phyloP scores from a whole-genome alignment of 2,888 invertebrate genomes.

The Sminthurides aquaticus region DNA sequence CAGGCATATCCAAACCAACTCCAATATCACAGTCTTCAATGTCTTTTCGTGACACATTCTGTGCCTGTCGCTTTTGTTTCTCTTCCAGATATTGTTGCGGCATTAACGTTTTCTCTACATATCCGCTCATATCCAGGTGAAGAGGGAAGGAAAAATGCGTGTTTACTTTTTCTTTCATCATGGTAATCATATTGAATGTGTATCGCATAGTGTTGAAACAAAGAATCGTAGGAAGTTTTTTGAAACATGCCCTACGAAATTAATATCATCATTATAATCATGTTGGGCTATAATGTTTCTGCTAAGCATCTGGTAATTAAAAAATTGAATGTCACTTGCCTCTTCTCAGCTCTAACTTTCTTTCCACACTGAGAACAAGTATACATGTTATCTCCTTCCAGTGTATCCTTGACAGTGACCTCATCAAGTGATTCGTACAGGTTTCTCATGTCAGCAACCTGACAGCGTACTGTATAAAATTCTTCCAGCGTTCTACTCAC shows the following conservation, averaged over 20 bases:
- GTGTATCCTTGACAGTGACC: conserved; percentile 92
- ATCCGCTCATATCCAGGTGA: conserved; percentile 85
- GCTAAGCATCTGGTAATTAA: too few species aligned
- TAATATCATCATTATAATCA: background rate
- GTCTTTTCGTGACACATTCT: background rate
- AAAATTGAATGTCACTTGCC: conserved; percentile 49
- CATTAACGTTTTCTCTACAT: conserved; percentile 88
- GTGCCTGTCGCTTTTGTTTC: conserved; percentile 26
- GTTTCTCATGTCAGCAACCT: conserved; percentile 94
- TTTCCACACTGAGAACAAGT: conserved; percentile 91
- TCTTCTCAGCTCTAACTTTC: conserved; percentile 90
- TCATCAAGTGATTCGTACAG: conserved; percentile 89
- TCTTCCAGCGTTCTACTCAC: conserved; percentile 90
- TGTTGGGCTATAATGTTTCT: background rate
- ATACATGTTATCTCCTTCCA: conserved; percentile 97
- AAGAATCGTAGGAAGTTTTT: conserved; percentile 81
- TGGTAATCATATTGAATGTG: conserved; percentile 94
- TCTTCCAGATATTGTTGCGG: conserved; percentile 75
- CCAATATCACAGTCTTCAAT: conserved; percentile 23
- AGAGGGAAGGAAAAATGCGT: conserved; percentile 94
- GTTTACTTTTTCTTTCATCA: conserved; percentile 94
- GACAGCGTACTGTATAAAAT: conserved; percentile 92
- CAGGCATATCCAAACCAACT: conserved; percentile 31
- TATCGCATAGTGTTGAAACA: conserved; percentile 97
- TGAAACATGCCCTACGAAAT: conserved; percentile 71